These are phyloP conservation scores for Harmothoe impar DNA, from an alignment of 2,888 invertebrate genomes.

Conservation along the genomic window DNA sequence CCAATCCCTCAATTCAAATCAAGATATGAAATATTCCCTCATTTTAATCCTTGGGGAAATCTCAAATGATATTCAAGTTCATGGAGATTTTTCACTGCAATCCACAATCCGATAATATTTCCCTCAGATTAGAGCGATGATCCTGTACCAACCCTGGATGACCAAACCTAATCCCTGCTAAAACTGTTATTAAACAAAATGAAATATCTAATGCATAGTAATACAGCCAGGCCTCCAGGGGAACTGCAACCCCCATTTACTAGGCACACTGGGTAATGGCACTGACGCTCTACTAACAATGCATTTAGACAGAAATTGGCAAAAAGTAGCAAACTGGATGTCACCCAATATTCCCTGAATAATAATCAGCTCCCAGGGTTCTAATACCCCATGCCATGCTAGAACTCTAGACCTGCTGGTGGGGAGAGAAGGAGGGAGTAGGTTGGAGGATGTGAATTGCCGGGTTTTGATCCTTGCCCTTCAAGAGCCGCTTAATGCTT, in stretches of 20 bases:
- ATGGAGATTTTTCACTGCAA: too few species aligned
- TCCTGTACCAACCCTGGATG: neutral
- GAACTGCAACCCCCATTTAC: neutral
- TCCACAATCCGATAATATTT: too few species aligned
- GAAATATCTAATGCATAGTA: neutral
- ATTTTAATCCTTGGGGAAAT: too few species aligned
- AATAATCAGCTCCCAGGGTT: constrained; percentile 32
- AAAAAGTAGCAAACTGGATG: neutral
- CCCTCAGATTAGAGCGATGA: too few species aligned
- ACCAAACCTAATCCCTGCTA: neutral
- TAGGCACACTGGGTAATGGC: neutral
- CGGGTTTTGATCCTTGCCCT: too few species aligned
- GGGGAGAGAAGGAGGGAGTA: too few species aligned
- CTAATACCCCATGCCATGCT: neutral
- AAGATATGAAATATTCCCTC: too few species aligned
- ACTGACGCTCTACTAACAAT: neutral
- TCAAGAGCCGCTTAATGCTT: too few species aligned
- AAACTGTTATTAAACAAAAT: constrained; percentile 1
- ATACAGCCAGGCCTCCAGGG: neutral
- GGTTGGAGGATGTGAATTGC: too few species aligned
- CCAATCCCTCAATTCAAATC: too few species aligned
- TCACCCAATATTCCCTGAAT: constrained; percentile 6
- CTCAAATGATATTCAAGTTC: too few species aligned
- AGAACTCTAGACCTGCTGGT: too few species aligned
- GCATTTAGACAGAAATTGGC: constrained; percentile 39